Base-by-base conservation (phyloP, 1,140 invertebrate species). In the Camponotus floridanus region DNA sequence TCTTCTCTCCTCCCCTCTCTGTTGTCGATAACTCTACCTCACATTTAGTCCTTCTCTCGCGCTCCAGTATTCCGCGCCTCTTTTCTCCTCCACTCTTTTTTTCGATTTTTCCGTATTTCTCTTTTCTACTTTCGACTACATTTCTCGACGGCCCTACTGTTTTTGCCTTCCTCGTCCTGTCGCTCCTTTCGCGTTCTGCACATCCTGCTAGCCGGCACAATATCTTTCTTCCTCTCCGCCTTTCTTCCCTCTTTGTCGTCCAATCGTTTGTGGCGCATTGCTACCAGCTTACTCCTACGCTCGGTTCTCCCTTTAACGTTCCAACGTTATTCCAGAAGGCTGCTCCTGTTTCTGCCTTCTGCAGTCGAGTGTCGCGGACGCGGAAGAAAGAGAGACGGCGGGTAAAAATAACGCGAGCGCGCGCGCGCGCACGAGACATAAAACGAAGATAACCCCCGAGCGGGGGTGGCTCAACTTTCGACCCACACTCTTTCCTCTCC, bases 271-370 rank as follows among this genome's bases (percentile, higher is more conserved):
- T 86, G 68, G 76, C 59, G 74, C 68, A 74, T 61, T 81, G 79
- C 79, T 81, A 81, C 67, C 79, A 73, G 67, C 51, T 61, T 76
- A 42, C 57, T 68, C 51, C 68, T 68, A 57, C 87, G 79, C 85
- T 86, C 86, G 21, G 21, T 91, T 90, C 88, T 91, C 76, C 83
- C 86, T 91, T 89, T 87, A 91, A 87, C 87, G 87, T 86, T 67
- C 73, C 76, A 26, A 42, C 85, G 88, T 84, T 89, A 81, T 90
- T 90, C 86, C 89, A 90, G 86, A 70, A 90, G 79, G 70, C 78
- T 90, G 88, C 79, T 79, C 86, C 84, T 88, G 88, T 86, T 90
- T 70, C 78, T 89, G 68, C 55, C 80, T 83, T 45, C 88, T 55
- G 45, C 73, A 76, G 78, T 89, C 70, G 85, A 55, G 68, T 86